Evolutionary conservation across 1,140 invertebrate genomes (phyloP).

Genomic region (Ceratina japonica): DNA sequence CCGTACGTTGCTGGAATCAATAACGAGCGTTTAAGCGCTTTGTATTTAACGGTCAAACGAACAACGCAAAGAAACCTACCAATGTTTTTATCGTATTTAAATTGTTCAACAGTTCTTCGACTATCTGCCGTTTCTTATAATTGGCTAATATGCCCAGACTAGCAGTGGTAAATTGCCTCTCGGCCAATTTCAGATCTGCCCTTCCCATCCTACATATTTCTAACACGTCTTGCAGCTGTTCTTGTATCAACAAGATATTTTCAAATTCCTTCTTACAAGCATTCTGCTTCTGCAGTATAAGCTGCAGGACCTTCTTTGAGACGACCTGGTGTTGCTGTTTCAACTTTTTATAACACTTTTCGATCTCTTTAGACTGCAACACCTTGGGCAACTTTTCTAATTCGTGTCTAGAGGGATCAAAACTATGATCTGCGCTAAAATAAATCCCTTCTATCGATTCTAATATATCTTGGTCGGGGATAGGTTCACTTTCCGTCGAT

Average conservation of each 20-base stretch:
- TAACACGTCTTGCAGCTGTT: conserved; percentile 85
- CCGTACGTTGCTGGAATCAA: conserved; percentile 86
- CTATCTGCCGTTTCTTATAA: conserved; percentile 90
- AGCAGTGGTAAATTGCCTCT: conserved; percentile 89
- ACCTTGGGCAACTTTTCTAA: conserved; percentile 84
- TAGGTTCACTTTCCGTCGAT: conserved; percentile 77
- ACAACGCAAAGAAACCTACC: conserved; percentile 77
- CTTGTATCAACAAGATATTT: conserved; percentile 88
- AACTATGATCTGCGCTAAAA: conserved; percentile 81
- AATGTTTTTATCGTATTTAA: conserved; percentile 91
- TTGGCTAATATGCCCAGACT: conserved; percentile 93
- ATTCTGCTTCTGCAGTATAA: conserved; percentile 93
- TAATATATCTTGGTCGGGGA: conserved; percentile 87
- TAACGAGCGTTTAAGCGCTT: conserved; percentile 1
- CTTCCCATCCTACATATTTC: conserved; percentile 86
- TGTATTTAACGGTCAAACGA: background rate
- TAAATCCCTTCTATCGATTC: conserved; percentile 86
- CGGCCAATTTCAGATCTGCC: conserved; percentile 85
- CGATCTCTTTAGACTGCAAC: conserved; percentile 85
- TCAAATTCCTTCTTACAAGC: conserved; percentile 91
- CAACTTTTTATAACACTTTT: conserved; percentile 83
- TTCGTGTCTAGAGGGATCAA: conserved; percentile 86
- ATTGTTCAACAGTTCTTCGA: conserved; percentile 88
- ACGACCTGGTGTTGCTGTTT: conserved; percentile 90
- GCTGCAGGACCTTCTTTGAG: conserved; percentile 93